phyloP scores from a whole-genome alignment of 2,113 vertebrate genomes.

The Hyperopisus bebe region DNA sequence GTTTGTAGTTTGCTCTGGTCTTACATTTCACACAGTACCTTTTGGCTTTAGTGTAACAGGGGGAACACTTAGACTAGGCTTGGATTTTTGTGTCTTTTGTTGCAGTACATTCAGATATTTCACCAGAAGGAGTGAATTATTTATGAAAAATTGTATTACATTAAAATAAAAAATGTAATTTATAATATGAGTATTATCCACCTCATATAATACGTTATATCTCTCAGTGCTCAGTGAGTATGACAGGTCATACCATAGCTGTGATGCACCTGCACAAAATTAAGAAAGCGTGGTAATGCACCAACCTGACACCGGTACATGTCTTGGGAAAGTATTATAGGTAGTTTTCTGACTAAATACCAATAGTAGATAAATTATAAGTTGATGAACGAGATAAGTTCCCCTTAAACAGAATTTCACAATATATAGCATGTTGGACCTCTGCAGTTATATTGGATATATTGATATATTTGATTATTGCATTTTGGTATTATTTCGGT shows the following conservation, averaged over 20 bases:
- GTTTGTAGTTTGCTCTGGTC: background rate
- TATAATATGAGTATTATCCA: background rate
- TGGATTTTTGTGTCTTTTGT: slow-evolving; percentile 4
- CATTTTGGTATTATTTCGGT: background rate
- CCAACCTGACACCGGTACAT: background rate
- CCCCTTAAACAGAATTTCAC: background rate
- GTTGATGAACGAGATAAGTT: background rate
- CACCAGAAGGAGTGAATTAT: background rate
- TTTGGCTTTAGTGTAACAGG: slow-evolving; percentile 35
- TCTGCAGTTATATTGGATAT: background rate
- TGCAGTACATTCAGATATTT: background rate
- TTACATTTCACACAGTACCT: background rate
- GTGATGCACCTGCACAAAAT: slow-evolving; percentile 27
- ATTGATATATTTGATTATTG: background rate
- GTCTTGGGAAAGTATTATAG: background rate
- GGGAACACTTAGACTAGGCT: slow-evolving; percentile 31
- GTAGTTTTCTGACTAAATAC: background rate
- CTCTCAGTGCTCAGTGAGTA: background rate
- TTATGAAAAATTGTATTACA: background rate
- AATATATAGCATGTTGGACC: background rate
- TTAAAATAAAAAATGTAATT: background rate
- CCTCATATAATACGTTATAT: background rate
- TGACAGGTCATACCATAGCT: slow-evolving; percentile 6
- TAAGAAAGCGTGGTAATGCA: background rate
- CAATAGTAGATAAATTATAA: background rate